Percentiles rank a stretch among this genome's conserved stretches.
These are phyloP conservation scores for Bufo gargarizans DNA, from an alignment of 2,113 vertebrate species.

Conservation along the genomic window DNA sequence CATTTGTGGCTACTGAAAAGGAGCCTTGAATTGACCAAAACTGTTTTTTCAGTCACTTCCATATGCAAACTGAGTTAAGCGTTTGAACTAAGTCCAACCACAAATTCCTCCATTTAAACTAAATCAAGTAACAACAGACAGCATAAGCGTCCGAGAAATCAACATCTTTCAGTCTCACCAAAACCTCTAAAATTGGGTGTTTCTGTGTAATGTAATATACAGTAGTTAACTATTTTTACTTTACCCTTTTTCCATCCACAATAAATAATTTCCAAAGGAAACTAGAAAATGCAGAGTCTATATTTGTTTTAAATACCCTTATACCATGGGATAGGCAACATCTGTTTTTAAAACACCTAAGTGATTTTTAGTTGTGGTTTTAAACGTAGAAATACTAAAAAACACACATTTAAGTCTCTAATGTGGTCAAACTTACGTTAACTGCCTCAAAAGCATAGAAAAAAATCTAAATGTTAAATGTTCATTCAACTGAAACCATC, in stretches of 20 bases:
- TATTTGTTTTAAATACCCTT: conserved; percentile 50
- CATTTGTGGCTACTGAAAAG: conserved; percentile 55
- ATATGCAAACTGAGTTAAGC: conserved; percentile 56
- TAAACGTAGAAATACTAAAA: conserved; percentile 40
- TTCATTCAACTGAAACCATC: conserved; percentile 48
- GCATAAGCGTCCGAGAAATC: conserved; percentile 43
- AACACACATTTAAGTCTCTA: conserved; percentile 35
- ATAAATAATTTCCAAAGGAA: conserved; percentile 44
- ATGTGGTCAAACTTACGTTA: conserved; percentile 35
- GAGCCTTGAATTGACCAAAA: conserved; percentile 51
- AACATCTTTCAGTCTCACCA: conserved; percentile 44
- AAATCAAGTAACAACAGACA: conserved; percentile 57
- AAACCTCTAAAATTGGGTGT: conserved; percentile 39
- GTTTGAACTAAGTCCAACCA: conserved; percentile 57
- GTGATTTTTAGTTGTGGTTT: conserved; percentile 53
- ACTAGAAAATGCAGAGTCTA: conserved; percentile 35
- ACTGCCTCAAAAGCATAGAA: conserved; percentile 24
- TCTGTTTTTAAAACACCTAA: conserved; percentile 46
- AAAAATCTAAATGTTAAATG: conserved; percentile 39
- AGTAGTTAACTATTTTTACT: conserved; percentile 35
- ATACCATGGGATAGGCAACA: conserved; percentile 36
- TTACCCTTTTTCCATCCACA: conserved; percentile 22
- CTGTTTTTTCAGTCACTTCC: conserved; percentile 54
- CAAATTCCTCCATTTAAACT: conserved; percentile 56
- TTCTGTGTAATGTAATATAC: conserved; percentile 35